These are phyloP conservation scores for Chelon labrosus DNA, from an alignment of 2,797 vertebrate genomes.

Conservation along the genomic window DNA sequence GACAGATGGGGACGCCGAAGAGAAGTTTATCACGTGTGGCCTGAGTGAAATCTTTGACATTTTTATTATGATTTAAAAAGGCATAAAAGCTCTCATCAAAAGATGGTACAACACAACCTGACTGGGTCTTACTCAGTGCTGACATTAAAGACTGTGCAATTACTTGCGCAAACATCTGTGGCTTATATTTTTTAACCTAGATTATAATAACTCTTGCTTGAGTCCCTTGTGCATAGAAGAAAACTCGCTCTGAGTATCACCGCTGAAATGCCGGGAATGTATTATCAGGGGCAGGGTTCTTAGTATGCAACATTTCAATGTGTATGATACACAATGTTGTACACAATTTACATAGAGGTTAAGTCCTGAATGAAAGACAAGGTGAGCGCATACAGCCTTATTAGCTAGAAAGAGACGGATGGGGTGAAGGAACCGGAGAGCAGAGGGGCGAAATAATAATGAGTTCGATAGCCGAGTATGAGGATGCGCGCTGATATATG, in stretches of 20 bases:
- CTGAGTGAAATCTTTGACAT: background rate
- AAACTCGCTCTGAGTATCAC: background rate
- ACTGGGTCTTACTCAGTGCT: background rate
- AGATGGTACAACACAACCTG: background rate
- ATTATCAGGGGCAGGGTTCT: background rate
- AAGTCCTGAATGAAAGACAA: slow-evolving; percentile 36
- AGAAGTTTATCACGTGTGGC: too few species aligned
- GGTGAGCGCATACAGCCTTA: slow-evolving; percentile 39
- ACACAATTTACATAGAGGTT: slow-evolving; percentile 38
- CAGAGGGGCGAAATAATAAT: slow-evolving; percentile 51
- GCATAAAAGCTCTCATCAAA: background rate
- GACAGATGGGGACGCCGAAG: background rate
- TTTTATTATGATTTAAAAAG: background rate
- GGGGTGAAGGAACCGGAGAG: slow-evolving; percentile 26
- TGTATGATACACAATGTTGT: slow-evolving; percentile 13
- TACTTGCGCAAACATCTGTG: background rate
- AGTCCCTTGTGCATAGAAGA: background rate
- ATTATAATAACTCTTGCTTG: background rate
- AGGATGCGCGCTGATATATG: slow-evolving; percentile 56
- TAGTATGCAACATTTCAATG: background rate
- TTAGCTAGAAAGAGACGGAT: slow-evolving; percentile 43
- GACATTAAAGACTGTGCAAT: background rate
- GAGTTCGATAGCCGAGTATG: slow-evolving; percentile 31
- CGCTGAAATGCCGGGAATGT: background rate
- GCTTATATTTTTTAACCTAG: background rate